These are phyloP conservation scores for Cyprinus carpio DNA, from an alignment of 2,113 vertebrate species.

Conservation along the genomic window DNA sequence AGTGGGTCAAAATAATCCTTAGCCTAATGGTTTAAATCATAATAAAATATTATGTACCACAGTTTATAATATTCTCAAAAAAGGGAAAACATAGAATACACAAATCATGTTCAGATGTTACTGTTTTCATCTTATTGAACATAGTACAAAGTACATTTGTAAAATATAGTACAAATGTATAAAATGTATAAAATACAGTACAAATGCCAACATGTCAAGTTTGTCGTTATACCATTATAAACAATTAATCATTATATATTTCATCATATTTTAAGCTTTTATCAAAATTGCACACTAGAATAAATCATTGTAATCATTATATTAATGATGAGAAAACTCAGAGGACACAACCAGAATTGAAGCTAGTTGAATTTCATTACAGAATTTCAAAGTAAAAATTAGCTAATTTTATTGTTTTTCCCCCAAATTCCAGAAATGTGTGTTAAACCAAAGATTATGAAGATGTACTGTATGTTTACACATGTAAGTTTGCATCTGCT, in stretches of 20 bases:
- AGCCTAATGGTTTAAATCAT: not conserved
- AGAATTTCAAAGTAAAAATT: not conserved
- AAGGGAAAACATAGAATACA: not conserved
- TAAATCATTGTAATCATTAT: not conserved
- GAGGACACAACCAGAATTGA: conserved; percentile 8
- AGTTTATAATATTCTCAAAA: not conserved
- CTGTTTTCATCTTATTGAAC: conserved; percentile 7
- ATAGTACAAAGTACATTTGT: not conserved
- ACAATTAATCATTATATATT: not conserved
- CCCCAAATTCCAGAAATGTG: not conserved
- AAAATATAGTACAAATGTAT: not conserved
- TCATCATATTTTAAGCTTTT: not conserved
- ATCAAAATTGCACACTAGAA: not conserved
- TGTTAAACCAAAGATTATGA: conserved; percentile 7
- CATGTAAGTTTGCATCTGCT: not conserved
- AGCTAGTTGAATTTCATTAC: conserved; percentile 9
- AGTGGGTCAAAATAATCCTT: not conserved
- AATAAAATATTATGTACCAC: not conserved
- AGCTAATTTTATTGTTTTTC: not conserved
- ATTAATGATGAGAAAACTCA: conserved; percentile 6
- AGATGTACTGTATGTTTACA: not conserved
- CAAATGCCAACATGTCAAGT: not conserved
- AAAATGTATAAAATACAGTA: not conserved
- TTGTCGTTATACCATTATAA: not conserved
- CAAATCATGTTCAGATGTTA: not conserved